phyloP scores from a whole-genome alignment of 1,140 invertebrate genomes.

The Periplaneta americana region DNA sequence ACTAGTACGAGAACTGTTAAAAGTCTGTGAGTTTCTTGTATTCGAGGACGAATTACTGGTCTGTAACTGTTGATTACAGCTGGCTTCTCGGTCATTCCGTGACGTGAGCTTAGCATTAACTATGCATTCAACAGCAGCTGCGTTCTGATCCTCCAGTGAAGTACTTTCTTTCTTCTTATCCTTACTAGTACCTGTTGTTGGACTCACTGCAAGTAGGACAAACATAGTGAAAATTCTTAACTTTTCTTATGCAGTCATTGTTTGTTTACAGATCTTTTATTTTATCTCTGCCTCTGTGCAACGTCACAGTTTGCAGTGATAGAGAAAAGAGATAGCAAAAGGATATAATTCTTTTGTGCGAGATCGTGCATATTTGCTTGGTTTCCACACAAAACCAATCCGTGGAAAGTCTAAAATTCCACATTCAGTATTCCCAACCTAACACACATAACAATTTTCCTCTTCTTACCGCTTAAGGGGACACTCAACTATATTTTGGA shows the following conservation, averaged over 20 bases:
- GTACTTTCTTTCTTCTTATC: not conserved
- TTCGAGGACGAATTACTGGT: not conserved
- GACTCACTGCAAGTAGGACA: not conserved
- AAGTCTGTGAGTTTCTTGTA: not conserved
- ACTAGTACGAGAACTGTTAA: not conserved
- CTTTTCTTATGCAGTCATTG: not conserved
- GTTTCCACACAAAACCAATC: no score
- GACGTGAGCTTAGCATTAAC: constrained; percentile 32
- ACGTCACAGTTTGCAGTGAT: no score
- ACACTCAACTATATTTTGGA: no score
- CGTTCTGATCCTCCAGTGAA: constrained; percentile 35
- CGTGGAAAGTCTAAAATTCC: no score
- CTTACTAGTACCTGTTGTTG: not conserved
- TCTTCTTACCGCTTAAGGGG: no score
- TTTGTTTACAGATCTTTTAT: not conserved
- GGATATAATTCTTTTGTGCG: no score
- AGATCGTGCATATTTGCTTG: no score
- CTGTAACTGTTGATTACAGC: not conserved
- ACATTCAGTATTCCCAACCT: no score
- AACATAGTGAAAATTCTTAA: not conserved
- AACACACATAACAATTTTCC: no score
- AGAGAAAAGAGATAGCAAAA: no score
- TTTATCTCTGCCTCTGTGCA: not conserved
- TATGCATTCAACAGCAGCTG: constrained; percentile 36
- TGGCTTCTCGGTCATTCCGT: not conserved